Percentiles rank a stretch among this genome's conserved stretches.
Evolutionary conservation across 2,888 invertebrate species (phyloP).

Genomic region (Andrena praecox): DNA sequence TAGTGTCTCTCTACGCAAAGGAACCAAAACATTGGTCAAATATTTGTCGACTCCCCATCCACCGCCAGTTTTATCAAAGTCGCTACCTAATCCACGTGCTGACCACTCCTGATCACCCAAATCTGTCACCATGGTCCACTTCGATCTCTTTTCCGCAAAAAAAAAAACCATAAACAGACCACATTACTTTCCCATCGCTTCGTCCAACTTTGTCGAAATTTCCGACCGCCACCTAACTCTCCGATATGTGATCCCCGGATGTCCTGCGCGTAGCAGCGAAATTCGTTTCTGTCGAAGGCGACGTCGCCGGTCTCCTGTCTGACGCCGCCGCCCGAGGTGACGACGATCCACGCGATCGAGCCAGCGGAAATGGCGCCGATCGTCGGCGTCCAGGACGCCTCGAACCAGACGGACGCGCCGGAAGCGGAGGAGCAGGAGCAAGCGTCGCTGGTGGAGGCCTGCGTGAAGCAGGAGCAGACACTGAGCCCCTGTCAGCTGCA

Average conservation of each 20-base stretch:
- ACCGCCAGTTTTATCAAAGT: no score
- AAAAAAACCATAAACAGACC: neutral
- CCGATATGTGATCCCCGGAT: constrained; percentile 42
- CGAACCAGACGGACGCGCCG: constrained; percentile 93
- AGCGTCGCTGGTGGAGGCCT: constrained; percentile 49
- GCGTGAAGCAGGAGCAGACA: constrained; percentile 80
- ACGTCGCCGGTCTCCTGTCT: constrained; percentile 87
- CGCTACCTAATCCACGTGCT: no score
- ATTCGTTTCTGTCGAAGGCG: constrained; percentile 83
- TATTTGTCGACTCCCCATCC: no score
- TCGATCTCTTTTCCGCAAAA: neutral
- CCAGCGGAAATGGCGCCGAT: constrained; percentile 85
- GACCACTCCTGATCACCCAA: no score
- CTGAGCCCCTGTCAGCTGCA: constrained; percentile 77
- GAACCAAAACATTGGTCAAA: no score
- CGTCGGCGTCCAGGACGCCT: constrained; percentile 91
- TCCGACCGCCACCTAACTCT: constrained; percentile 2
- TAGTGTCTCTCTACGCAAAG: no score
- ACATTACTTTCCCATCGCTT: neutral
- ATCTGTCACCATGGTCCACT: no score
- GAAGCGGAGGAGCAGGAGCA: constrained; percentile 75
- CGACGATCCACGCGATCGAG: constrained; percentile 82
- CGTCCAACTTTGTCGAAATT: constrained; percentile 30
- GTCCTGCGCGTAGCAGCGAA: constrained; percentile 76
- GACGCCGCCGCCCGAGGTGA: constrained; percentile 88